Base-by-base conservation (phyloP, 2,797 vertebrate genomes). In the Cygnus olor region DNA sequence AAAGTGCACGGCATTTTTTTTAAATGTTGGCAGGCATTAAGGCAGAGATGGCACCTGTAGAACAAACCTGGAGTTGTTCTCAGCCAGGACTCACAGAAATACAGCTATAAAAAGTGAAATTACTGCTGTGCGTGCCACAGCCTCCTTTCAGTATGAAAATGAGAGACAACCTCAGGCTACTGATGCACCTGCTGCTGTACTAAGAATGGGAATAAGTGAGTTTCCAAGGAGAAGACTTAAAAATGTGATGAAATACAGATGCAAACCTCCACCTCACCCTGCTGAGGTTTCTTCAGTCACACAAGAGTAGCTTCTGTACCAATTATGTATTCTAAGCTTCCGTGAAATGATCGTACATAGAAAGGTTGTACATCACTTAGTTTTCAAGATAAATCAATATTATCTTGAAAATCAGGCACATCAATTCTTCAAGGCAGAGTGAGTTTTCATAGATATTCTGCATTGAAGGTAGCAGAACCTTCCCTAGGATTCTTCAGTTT, bases 71-170 rank as follows among this genome's bases (percentile, higher is more conserved):
- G 60, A 19, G 13, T 36, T 24, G 11, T 40, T 45, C 45, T 40
- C 36, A 44, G 36, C n/a, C 5, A n/a, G 36, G 15, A 45, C 5
- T 28, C 38, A 9, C 14, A 36, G 36, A 70, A 34, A 3, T 5
- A 11, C 7, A 42, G 25, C 76, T 64, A 36, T 32, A 28, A 36
- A 47, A 82, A 79, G 77, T 34, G 28, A 66, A 82, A 89, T 60
- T 16, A 14, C 14, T 32, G 9, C 6, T 32, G 24, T 40, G 25
- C 34, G 19, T 0, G 0, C 47, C 47, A 28, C 17, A 18, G 54
- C 57, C 77, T 68, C 47, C 71, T 79, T 82, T 63, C n/a, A 30
- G 1, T 25, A 47, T 53, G 65, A 68, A 80, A 63, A 70, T 14
- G n/a, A 63, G 65, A 72, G 25, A 14, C 24, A 53, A 18, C 85